phyloP scores from a whole-genome alignment of 2,113 vertebrate genomes.

The Dendrocopos noguchii region DNA sequence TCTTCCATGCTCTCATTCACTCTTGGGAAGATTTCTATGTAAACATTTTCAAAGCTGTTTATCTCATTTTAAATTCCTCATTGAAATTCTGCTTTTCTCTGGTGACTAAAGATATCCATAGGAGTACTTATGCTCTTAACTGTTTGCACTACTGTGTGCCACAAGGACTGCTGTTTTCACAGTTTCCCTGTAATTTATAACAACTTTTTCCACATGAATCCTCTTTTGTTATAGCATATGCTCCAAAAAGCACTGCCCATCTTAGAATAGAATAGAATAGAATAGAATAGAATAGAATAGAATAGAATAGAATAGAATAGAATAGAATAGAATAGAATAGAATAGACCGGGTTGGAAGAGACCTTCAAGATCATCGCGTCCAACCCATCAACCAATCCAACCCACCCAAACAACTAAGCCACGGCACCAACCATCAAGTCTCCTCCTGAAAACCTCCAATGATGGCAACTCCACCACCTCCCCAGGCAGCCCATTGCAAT shows the following conservation, averaged over 20 bases:
- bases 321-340: too few relatives aligned
- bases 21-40: neutral
- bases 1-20: neutral
- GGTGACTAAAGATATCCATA: neutral
- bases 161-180: neutral
- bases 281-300: too few relatives aligned
- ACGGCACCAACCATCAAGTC: too few relatives aligned
- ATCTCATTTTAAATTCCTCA: neutral
- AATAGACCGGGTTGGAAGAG: too few relatives aligned
- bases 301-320: too few relatives aligned
- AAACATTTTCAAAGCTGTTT: neutral
- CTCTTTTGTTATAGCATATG: rapidly evolving
- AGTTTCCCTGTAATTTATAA: neutral
- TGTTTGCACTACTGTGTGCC: neutral
- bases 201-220: neutral
- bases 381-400: too few relatives aligned
- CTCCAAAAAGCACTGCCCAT: neutral
- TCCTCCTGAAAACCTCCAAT: too few relatives aligned
- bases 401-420: too few relatives aligned
- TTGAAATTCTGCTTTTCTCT: neutral
- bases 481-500: too few relatives aligned
- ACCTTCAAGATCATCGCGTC: too few relatives aligned
- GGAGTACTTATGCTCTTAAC: neutral
- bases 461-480: too few relatives aligned
- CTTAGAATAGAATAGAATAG: too few relatives aligned